A percentile compares a stretch with the other conserved stretches of the same genome.
These are phyloP conservation scores for Pristionchus maxplancki DNA, from an alignment of 2,888 invertebrate genomes.

Conservation along the genomic window DNA sequence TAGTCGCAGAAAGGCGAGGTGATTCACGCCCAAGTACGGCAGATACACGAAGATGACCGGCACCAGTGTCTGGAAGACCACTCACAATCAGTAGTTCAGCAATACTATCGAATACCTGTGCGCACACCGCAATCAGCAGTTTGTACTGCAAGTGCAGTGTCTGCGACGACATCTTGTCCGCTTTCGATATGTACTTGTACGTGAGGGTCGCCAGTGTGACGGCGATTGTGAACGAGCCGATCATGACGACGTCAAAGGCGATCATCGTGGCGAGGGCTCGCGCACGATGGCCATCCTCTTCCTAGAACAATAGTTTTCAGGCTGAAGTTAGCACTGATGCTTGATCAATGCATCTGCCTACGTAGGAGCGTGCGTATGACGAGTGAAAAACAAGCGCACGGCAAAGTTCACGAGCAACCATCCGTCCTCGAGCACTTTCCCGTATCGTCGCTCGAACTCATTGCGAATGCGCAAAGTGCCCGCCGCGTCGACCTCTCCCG, in stretches of 20 bases:
- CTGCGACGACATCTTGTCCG: neutral
- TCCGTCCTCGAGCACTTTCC: neutral
- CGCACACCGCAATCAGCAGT: no score
- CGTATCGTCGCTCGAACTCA: neutral
- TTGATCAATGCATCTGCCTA: neutral
- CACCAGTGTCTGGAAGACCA: no score
- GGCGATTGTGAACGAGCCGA: neutral
- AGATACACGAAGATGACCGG: no score
- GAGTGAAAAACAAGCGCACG: neutral
- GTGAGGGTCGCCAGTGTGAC: neutral
- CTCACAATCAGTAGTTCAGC: no score
- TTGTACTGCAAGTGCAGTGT: neutral
- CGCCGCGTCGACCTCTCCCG: no score
- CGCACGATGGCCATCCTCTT: neutral
- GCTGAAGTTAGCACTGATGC: neutral
- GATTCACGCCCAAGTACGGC: no score
- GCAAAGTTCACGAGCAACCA: neutral
- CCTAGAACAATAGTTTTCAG: neutral
- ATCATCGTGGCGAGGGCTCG: no score
- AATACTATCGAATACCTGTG: no score
- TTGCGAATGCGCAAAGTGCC: no score
- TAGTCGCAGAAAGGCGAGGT: no score
- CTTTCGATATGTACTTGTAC: no score
- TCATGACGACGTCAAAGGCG: no score
- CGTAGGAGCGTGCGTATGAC: neutral